Conservation (phyloP, 2,113 vertebrate species). For the Rhabdomys dilectus region DNA sequence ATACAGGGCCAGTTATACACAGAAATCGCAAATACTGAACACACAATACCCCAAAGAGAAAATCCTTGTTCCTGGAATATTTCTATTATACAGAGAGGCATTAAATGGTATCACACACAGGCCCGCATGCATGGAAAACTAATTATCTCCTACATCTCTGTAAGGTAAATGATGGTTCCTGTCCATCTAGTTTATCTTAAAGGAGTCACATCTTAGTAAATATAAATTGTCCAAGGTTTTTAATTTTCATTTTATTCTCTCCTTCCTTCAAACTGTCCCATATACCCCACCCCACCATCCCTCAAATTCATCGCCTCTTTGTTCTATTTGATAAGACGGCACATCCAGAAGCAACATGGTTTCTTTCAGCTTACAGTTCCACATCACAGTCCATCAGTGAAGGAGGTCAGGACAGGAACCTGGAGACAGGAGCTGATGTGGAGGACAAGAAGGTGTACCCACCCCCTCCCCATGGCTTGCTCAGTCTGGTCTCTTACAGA, state of each 20-base stretch:
- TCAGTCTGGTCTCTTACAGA: not conserved
- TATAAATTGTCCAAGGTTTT: not conserved
- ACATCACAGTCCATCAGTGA: not conserved
- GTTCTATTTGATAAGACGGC: not conserved
- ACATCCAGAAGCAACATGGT: not conserved
- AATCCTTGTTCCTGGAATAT: not conserved
- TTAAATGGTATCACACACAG: not conserved
- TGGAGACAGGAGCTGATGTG: not conserved
- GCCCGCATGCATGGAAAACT: too few species aligned
- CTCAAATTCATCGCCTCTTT: not conserved
- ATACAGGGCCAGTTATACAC: not conserved
- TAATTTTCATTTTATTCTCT: not conserved
- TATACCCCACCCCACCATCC: not conserved
- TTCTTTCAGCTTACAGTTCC: not conserved
- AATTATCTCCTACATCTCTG: not conserved
- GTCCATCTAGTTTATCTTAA: not conserved
- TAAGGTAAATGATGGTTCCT: not conserved
- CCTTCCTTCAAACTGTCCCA: not conserved
- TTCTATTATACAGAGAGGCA: not conserved
- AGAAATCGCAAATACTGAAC: not conserved
- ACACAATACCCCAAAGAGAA: not conserved
- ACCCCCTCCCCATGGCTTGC: not conserved
- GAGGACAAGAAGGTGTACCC: not conserved
- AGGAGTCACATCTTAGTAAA: constrained; percentile 28
- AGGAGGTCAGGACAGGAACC: not conserved